These are phyloP conservation scores for Bradysia coprophila DNA, from an alignment of 1,140 invertebrate species.

Conservation along the genomic window DNA sequence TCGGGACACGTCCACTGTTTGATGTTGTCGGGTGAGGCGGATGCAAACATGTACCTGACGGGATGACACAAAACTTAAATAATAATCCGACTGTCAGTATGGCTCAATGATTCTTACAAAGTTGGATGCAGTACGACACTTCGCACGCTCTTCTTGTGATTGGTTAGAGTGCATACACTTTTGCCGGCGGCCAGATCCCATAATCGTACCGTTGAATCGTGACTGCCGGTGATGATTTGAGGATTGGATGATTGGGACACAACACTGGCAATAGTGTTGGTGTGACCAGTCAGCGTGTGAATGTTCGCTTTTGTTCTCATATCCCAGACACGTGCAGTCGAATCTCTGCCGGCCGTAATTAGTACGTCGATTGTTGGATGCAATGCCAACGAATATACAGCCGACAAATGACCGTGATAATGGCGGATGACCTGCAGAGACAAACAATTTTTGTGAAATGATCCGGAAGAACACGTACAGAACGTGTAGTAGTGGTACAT, in stretches of 20 bases:
- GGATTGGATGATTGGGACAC: conserved; percentile 85
- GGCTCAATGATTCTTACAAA: conserved; percentile 35
- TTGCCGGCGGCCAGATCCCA: conserved; percentile 97
- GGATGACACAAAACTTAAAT: conserved; percentile 6
- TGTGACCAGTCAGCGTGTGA: conserved; percentile 90
- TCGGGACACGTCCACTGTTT: conserved; percentile 99
- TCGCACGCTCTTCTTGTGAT: conserved; percentile 97
- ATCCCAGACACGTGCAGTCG: conserved; percentile 94
- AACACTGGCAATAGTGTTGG: conserved; percentile 91
- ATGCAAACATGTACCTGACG: conserved; percentile 83
- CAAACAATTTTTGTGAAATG: not conserved
- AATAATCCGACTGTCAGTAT: no score
- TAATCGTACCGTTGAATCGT: conserved; percentile 73
- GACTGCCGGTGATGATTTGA: conserved; percentile 69
- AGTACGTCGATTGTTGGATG: conserved; percentile 95
- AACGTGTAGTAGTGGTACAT: no score
- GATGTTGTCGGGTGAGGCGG: conserved; percentile 95
- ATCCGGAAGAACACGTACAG: no score
- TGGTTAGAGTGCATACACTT: conserved; percentile 86
- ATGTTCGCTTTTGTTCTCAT: conserved; percentile 98
- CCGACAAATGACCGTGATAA: conserved; percentile 97
- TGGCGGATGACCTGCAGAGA: conserved; percentile 69
- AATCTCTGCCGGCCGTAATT: conserved; percentile 85
- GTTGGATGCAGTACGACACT: conserved; percentile 82
- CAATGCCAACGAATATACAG: conserved; percentile 82